A percentile compares a stretch with the other conserved stretches of the same genome.
These are phyloP conservation scores for Ianthella basta DNA, from an alignment of 37 sponge, comb jelly and placozoan genomes.

Conservation along the genomic window DNA sequence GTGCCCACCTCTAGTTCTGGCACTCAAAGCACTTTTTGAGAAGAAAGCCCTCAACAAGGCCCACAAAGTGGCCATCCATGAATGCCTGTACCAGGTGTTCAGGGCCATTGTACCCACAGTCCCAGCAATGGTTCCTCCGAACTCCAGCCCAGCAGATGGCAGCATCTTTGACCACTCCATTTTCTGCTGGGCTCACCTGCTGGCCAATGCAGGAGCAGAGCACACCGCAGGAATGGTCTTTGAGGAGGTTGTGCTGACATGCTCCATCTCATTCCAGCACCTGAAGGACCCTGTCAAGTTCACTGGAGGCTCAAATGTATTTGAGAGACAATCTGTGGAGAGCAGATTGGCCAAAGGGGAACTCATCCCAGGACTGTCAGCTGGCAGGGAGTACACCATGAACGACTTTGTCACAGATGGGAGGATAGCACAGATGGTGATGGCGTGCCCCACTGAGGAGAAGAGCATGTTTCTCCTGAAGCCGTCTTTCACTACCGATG, in stretches of 20 bases:
- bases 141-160: not conserved
- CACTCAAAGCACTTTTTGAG: conserved; percentile 17
- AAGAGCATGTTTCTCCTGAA: too few relatives aligned
- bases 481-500: too few relatives aligned
- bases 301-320: not conserved
- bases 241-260: not conserved
- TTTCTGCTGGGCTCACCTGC: conserved; percentile 30
- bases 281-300: conserved; percentile 27
- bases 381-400: not conserved
- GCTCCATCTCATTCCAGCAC: conserved; percentile 18
- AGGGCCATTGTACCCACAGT: conserved; percentile 27
- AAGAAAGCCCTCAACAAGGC: conserved; percentile 13
- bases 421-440: conserved; percentile 1
- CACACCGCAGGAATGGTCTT: not conserved
- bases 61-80: conserved; percentile 45
- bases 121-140: not conserved
- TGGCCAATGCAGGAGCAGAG: not conserved
- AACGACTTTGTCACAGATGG: not conserved
- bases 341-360: not conserved
- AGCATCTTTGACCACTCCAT: conserved; percentile 34
- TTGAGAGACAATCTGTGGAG: conserved; percentile 14
- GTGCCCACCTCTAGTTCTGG: conserved; percentile 25
- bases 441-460: conserved; percentile 17
- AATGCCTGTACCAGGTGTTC: conserved; percentile 32
- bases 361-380: conserved; percentile 35